Base-by-base conservation (phyloP, 2,113 vertebrate genomes). In the Micromys minutus region DNA sequence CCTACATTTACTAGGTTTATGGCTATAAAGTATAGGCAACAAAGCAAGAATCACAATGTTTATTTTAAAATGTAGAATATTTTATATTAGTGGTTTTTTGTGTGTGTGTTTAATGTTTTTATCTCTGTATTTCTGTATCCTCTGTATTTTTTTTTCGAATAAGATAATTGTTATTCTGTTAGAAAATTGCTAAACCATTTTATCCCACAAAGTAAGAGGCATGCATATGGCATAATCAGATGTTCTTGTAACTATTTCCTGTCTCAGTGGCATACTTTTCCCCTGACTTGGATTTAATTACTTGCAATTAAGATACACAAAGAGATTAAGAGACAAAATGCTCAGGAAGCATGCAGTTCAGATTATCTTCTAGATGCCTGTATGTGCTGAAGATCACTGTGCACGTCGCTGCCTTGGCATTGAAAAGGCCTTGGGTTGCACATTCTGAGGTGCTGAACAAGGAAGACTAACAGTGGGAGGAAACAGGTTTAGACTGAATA, bases 401-500 rank as follows among this genome's bases (percentile, higher is more conserved):
- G 29, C 26, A 42, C 36, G 61, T 59, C 24, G 89, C 79, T 36
- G 52, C 85, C 83, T 80, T 89, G 39, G 36, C 80, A 61, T 55
- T 89, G 71, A 65, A 75, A 91, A 93, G 77, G 67, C 63, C 84
- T 92, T 76, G 39, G 88, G 71, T 42, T 91, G 3, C 52, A 47
- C n/a, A 15, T 96, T 52, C 45, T 88, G 45, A 91, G 67, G 93
- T 80, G 80, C 91, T n/a, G 91, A 92, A 72, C 76, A 93, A 86
- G 84, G 76, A 76, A 42, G 75, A 87, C 81, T 95, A 85, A 65
- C 17, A 61, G 42, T 57, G 65, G 90, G 90, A 96, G 94, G 34
- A 90, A 96, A 94, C 76, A 94, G 84, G 31, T 87, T 96, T 87
- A 93, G 89, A 91, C 80, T 93, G 87, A 84, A 65, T 69, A 94